Evolutionary conservation across 2,888 invertebrate species (phyloP).

Genomic region (Heterodera filipjevi): DNA sequence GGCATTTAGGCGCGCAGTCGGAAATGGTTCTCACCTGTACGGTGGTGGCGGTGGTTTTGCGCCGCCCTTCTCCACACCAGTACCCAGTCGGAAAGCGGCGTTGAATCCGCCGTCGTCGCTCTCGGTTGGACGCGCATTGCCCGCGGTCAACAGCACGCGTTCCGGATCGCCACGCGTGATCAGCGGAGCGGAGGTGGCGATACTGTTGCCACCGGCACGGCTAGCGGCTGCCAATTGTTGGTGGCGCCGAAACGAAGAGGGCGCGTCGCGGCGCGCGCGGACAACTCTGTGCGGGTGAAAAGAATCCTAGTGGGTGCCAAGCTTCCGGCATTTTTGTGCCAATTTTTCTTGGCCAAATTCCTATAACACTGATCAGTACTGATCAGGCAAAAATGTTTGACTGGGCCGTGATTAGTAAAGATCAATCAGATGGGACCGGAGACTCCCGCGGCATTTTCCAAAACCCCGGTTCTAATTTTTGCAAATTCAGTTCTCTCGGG

Average conservation of each 20-base stretch:
- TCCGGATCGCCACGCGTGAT: conserved; percentile 3
- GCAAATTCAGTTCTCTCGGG: too few species aligned
- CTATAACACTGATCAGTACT: too few species aligned
- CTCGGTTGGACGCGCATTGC: conserved; percentile 2
- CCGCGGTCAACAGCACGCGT: conserved; percentile 19
- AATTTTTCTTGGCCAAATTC: too few species aligned
- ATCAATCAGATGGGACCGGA: too few species aligned
- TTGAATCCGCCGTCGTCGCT: not conserved
- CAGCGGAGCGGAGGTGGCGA: not conserved
- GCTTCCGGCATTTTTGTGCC: too few species aligned
- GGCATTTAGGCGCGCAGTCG: not conserved
- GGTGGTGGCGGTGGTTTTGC: conserved; percentile 3
- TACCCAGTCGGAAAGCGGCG: conserved; percentile 2
- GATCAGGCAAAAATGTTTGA: too few species aligned
- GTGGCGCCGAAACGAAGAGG: not conserved
- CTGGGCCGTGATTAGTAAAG: too few species aligned
- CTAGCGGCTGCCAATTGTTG: not conserved
- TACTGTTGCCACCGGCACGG: not conserved
- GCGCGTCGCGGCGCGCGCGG: not conserved
- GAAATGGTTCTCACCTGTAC: not conserved
- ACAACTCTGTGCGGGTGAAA: not conserved
- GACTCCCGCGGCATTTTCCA: too few species aligned
- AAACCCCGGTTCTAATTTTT: too few species aligned
- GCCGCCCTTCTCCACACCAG: not conserved
- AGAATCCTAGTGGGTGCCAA: not conserved